Evolutionary conservation across 2,113 vertebrate genomes (phyloP), one percentile per base, ranked within the genome.

Genomic region (Seriola quinqueradiata): DNA sequence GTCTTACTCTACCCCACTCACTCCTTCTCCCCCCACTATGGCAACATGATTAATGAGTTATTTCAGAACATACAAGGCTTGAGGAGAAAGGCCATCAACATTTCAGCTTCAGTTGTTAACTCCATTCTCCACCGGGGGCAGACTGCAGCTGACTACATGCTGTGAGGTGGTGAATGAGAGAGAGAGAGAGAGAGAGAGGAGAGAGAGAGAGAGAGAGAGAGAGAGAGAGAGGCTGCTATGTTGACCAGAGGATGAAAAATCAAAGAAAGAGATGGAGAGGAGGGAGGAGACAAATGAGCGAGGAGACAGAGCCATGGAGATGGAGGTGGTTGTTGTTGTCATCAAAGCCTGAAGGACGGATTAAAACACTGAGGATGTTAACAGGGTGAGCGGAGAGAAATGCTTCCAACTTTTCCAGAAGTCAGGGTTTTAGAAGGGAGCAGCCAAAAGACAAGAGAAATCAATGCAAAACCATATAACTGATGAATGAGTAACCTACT

Each of bases 1-100:
- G 38, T 60, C 76, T 77, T 61, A 52, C 64, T 72, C 65, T 58
- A 59, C 40, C 58, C 55, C 59, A 32, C 59, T 80, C 78, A 84
- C 64, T 79, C 79, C 79, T 58, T 84, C 65, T 78, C 75, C 59
- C 17, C 78, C 68, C 19, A 63, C 81, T 28, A 64, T 83, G 55
- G 44, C n/a, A 72, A 60, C 66, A 54, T 79, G 81, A 92, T 86
- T 83, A 87, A 88, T 89, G 77, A 57, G 58, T 81, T 75, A 63
- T 68, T 71, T 79, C 79, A 63, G 79, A 82, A 64, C 80, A 76
- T 19, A 79, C 28, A 40, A 19, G 70, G 65, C 75, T 71, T 10
- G 40, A 77, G 48, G 69, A 82, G 46, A 74, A 32, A 59, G 44
- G n/a, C 32, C 23, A 74, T 75, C 78, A 64, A 58, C 60, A 50